These are phyloP conservation scores for Cetonia aurata DNA, from an alignment of 2,888 invertebrate species.

Conservation along the genomic window DNA sequence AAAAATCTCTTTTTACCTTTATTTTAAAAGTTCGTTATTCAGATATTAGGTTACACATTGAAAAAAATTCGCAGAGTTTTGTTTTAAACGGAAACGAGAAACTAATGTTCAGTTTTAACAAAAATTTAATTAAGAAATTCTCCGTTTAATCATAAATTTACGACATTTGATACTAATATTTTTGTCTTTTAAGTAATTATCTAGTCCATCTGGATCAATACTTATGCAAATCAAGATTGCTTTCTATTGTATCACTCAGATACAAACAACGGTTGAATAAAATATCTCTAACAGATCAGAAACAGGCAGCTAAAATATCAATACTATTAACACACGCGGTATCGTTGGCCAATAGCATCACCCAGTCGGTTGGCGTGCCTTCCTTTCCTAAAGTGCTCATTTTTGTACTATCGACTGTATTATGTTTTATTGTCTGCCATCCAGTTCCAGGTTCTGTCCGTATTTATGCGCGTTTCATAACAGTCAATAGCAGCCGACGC, in stretches of 20 bases:
- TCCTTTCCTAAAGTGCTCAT: slow-evolving; percentile 12
- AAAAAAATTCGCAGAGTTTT: too few relatives aligned
- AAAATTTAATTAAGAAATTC: too few relatives aligned
- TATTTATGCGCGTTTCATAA: slow-evolving; percentile 21
- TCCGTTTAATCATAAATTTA: too few relatives aligned
- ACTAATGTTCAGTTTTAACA: too few relatives aligned
- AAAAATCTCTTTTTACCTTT: too few relatives aligned
- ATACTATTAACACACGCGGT: slow-evolving; percentile 11
- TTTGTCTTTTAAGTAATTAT: too few relatives aligned
- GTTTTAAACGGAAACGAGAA: too few relatives aligned
- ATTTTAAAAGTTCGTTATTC: too few relatives aligned
- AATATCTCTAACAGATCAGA: neutral
- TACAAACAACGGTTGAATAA: neutral
- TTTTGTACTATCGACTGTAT: slow-evolving; percentile 33
- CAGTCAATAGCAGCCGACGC: slow-evolving; percentile 6
- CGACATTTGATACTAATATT: too few relatives aligned
- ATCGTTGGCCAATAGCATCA: neutral
- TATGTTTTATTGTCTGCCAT: slow-evolving; percentile 38
- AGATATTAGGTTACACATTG: too few relatives aligned
- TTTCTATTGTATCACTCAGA: neutral
- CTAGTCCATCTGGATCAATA: too few relatives aligned
- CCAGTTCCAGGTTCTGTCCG: slow-evolving; percentile 34
- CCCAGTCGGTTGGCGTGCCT: neutral
- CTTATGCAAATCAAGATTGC: too few relatives aligned
- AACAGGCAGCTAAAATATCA: slow-evolving; percentile 3